Conservation (phyloP, 2,888 invertebrate genomes). For the Adela reaumurella region DNA sequence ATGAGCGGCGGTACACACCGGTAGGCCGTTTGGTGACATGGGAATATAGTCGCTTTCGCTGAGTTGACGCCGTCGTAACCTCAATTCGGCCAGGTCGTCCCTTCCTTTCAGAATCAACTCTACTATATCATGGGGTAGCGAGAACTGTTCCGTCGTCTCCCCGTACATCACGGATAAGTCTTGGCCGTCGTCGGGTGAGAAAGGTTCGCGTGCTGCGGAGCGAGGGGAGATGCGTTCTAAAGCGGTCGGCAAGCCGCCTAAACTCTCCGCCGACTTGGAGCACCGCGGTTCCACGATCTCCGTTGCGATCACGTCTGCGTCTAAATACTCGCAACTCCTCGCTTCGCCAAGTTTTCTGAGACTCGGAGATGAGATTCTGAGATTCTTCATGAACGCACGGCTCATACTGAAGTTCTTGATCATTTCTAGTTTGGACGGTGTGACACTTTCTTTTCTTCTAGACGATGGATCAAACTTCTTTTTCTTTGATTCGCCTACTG, state of each 20-base stretch:
- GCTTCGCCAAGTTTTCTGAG: slow-evolving; percentile 32
- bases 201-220: neutral
- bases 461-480: slow-evolving; percentile 50
- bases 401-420: slow-evolving; percentile 46
- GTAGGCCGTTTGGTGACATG: slow-evolving; percentile 31
- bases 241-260: slow-evolving; percentile 20
- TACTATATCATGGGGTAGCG: slow-evolving; percentile 37
- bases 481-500: slow-evolving; percentile 37
- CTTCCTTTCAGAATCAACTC: slow-evolving; percentile 31
- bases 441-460: no score
- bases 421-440: slow-evolving; percentile 37
- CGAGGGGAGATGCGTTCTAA: slow-evolving; percentile 9
- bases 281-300: slow-evolving; percentile 26
- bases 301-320: slow-evolving; percentile 24
- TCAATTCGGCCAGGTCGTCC: slow-evolving; percentile 23
- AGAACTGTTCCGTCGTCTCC: slow-evolving; percentile 21
- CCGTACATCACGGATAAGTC: slow-evolving; percentile 15
- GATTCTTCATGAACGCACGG: slow-evolving; percentile 33
- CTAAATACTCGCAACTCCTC: slow-evolving; percentile 46
- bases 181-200: slow-evolving; percentile 26
- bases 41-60: slow-evolving; percentile 38
- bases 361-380: slow-evolving; percentile 26
- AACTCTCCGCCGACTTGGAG: slow-evolving; percentile 40
- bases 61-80: slow-evolving; percentile 19
- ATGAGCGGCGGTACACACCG: slow-evolving; percentile 5